Base-by-base conservation (phyloP, 1,140 invertebrate species). In the Thaumatotibia leucotreta region DNA sequence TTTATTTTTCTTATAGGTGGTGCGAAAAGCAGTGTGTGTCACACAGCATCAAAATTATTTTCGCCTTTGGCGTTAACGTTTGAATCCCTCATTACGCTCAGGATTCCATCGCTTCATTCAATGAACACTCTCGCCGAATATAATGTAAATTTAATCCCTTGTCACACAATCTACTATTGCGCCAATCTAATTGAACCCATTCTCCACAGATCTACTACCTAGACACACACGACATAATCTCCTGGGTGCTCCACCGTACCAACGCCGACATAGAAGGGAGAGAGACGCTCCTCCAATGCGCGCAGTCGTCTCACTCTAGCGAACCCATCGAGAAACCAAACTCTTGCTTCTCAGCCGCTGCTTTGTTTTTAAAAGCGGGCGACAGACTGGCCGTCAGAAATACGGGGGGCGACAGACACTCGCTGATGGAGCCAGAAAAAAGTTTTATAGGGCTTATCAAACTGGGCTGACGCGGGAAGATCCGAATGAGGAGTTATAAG, bases 371-470 rank as follows among this genome's bases (percentile, higher is more conserved):
- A 1, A 90, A 91, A 54, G 84, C 92, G 31, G 92, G 93, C 22
- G 95, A 96, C 79, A 92, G 86, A 24, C 84, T 97, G 2, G 92
- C 93, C 17, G 77, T 97, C 0, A 92, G 93, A 63, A 96, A 96
- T 72, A 92, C 95, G 3, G 94, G 94, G 33, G 91, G 92, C 4
- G 92, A 94, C 64, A 91, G 95, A 62, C 94, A 94, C 77, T 94
- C 94, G 0, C 84, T 96, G 11, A 94, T 96, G 80, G 92, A 95
- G 74, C 92, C 93, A 11, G 93, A 94, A 58, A 96, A 96, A 80
- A 96, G 95, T 73, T 96, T 96, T 89, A 96, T 96, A 77, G 96
- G 96, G 31, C 92, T 96, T 4, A 92, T 96, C 33, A 96, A 95
- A 89, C 84, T 96, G n/a, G n/a, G 92, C 93, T n/a, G 93, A 94